These are phyloP conservation scores for Hemicordylus capensis DNA, from an alignment of 2,113 vertebrate species.

Conservation along the genomic window DNA sequence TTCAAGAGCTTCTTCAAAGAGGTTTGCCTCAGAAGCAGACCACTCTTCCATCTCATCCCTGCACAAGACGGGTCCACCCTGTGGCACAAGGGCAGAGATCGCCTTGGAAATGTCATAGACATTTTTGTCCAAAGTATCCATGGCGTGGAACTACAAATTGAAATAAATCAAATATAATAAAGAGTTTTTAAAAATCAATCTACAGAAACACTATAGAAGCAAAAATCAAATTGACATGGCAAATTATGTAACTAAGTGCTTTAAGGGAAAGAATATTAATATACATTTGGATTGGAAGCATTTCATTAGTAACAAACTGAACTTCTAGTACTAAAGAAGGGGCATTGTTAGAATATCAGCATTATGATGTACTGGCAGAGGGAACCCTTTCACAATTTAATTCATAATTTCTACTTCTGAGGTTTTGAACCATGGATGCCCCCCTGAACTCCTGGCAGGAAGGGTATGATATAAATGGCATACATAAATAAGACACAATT, in stretches of 20 bases:
- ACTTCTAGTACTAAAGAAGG: neutral
- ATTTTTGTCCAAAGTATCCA: conserved; percentile 96
- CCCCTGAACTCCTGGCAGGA: too few species aligned
- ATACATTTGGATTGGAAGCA: neutral
- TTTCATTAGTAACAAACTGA: neutral
- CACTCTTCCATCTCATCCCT: conserved; percentile 99
- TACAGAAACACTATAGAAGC: rapidly evolving
- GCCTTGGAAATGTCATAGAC: conserved; percentile 95
- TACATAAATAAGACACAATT: neutral
- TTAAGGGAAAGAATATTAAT: neutral
- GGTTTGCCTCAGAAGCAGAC: conserved; percentile 96
- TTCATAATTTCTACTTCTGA: neutral
- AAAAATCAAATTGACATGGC: neutral
- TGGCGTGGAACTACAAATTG: conserved; percentile 89
- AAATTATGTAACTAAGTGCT: neutral
- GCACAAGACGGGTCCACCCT: conserved; percentile 97
- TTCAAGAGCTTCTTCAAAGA: conserved; percentile 97
- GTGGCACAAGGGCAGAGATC: conserved; percentile 94
- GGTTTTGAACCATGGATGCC: too few species aligned
- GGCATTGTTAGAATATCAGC: neutral
- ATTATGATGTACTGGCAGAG: neutral
- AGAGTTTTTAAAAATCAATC: conserved; percentile 1
- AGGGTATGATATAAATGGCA: too few species aligned
- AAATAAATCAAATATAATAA: conserved; percentile 19
- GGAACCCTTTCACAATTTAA: neutral